Percentiles rank a stretch among this genome's conserved stretches.
These are phyloP conservation scores for Phasia obesa DNA, from an alignment of 2,888 invertebrate genomes.

Conservation along the genomic window DNA sequence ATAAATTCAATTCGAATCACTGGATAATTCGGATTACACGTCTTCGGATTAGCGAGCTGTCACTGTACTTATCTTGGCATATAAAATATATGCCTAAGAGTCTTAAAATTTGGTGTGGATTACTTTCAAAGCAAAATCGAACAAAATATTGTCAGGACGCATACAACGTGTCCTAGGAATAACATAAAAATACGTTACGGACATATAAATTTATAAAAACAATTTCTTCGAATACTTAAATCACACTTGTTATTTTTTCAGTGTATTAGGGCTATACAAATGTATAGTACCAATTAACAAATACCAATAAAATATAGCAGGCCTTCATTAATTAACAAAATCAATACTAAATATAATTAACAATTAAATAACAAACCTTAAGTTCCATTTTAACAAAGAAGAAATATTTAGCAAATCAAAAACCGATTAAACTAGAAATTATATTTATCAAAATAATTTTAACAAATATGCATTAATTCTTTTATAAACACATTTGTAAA, in stretches of 20 bases:
- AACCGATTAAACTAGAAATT: slow-evolving; percentile 2
- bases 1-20: too few relatives aligned
- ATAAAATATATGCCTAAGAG: too few relatives aligned
- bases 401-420: slow-evolving; percentile 26
- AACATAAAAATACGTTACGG: neutral
- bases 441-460: slow-evolving; percentile 16
- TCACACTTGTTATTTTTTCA: neutral
- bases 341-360: slow-evolving; percentile 25
- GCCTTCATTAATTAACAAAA: slow-evolving; percentile 45
- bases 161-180: too few relatives aligned
- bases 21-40: too few relatives aligned
- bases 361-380: neutral
- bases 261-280: too few relatives aligned
- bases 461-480: neutral
- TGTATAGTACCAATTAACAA: slow-evolving; percentile 20
- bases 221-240: slow-evolving; percentile 20
- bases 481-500: neutral
- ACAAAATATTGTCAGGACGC: too few relatives aligned
- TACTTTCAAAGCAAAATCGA: too few relatives aligned
- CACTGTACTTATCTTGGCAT: too few relatives aligned
- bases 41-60: too few relatives aligned
- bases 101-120: too few relatives aligned
- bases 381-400: neutral
- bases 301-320: slow-evolving; percentile 35
- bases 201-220: neutral